Evolutionary conservation across 1,140 invertebrate genomes (phyloP).

Genomic region (Bombus haemorrhoidalis): DNA sequence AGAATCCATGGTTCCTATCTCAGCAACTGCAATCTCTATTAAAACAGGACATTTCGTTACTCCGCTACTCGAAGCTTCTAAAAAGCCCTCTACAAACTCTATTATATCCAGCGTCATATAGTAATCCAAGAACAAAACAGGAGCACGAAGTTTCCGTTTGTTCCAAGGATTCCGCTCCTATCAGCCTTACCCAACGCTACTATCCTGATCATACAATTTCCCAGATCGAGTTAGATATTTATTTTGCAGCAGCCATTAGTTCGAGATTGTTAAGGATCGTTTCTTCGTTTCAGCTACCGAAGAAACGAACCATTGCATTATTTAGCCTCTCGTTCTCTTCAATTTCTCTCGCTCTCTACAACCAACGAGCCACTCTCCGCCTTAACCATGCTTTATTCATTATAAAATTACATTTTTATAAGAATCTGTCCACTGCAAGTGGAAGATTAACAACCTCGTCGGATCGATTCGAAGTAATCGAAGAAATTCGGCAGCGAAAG

Average conservation of each 20-base stretch:
- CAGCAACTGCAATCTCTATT: not conserved
- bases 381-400: not conserved
- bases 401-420: not conserved
- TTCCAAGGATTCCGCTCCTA: not conserved
- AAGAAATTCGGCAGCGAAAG: not conserved
- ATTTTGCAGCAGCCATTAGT: slow-evolving; percentile 24
- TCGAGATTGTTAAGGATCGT: slow-evolving; percentile 37
- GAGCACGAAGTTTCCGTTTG: not conserved
- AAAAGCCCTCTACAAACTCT: slow-evolving; percentile 7
- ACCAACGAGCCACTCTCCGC: not conserved
- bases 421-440: not conserved
- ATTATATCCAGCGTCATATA: not conserved
- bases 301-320: slow-evolving; percentile 33
- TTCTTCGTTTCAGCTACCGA: slow-evolving; percentile 3
- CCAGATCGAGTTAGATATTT: slow-evolving; percentile 20
- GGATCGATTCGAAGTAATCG: not conserved
- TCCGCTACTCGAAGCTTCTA: not conserved
- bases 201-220: not conserved
- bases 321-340: not conserved
- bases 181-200: not conserved
- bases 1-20: not conserved
- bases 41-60: not conserved
- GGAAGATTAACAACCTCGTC: not conserved
- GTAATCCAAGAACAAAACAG: slow-evolving; percentile 8
- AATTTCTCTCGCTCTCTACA: not conserved